Evolutionary conservation across 2,888 invertebrate genomes (phyloP), one percentile per base, ranked within the genome.

Genomic region (Macrophya annulata): DNA sequence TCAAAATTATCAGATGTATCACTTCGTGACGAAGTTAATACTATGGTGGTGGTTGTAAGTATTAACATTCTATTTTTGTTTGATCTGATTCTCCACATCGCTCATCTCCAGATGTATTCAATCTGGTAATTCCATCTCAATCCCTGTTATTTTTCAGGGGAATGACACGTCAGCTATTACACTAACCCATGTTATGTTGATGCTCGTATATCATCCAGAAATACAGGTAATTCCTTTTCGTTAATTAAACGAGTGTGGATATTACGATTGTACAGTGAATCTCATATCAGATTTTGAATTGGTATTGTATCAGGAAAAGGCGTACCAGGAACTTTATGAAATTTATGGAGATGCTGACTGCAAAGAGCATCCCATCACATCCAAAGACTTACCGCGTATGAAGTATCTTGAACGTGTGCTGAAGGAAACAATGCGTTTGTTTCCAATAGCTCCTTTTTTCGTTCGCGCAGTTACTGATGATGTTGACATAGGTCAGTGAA

Each of bases 351-450:
- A 81, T 1, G 85, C 74, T 0, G 92, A 93, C 68, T 6, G 0
- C 48, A 59, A 40, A 2, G 21, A 81, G 62, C 71, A n/a, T 4
- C 86, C 88, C 4, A 93, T 95, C 0, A 94, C 91, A 15, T 94
- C 94, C 86, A 94, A 94, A 45, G 95, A 95, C 89, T 88, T 96
- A 65, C 90, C 93, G 82, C 94, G 94, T 86, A 94, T 96, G 94
- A 94, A 94, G 68, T 95, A 94, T 88, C 88, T 95, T 85, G 96
- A 95, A 88, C 92, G 94, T 87, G 95, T 95, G 0, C 94, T 96
- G 21, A 95, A 95, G 88, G 95, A 96, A 90, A 94, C 95, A 0
- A 93, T 96, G 92, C 92, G 95, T 55, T 87, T 96, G 5, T 95
- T 95, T 88, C 95, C 95, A 0, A 94, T 94, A 0, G 95, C 94